phyloP scores from a whole-genome alignment of 1,140 invertebrate genomes.

The Caenorhabditis latens region DNA sequence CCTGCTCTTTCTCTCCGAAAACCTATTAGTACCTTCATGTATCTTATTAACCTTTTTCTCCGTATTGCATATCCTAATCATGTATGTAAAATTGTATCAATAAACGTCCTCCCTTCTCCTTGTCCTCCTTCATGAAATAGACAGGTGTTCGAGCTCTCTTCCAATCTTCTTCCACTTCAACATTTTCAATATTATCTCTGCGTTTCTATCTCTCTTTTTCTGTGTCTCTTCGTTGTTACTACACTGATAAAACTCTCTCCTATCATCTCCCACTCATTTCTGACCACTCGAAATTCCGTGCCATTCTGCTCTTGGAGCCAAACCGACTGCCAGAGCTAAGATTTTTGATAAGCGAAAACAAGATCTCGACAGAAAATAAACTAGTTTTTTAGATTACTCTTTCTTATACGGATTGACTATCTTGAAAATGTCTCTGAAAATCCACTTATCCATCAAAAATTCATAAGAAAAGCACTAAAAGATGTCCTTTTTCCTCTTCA shows the following conservation, averaged over 20 bases:
- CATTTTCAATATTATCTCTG: slow-evolving; percentile 10
- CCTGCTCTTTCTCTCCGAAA: background rate
- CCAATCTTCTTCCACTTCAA: background rate
- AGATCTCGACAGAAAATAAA: background rate
- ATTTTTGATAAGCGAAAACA: slow-evolving; percentile 8
- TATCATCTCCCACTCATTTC: slow-evolving; percentile 9
- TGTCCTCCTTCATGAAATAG: background rate
- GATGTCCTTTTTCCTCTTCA: slow-evolving; percentile 36
- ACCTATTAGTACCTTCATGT: slow-evolving; percentile 16
- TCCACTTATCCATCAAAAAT: slow-evolving; percentile 45
- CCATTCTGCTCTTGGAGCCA: slow-evolving; percentile 45
- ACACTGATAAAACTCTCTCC: slow-evolving; percentile 14
- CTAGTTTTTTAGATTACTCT: background rate
- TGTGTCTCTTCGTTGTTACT: background rate
- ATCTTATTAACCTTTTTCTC: slow-evolving; percentile 22
- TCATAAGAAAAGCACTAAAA: slow-evolving; percentile 48
- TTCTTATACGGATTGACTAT: background rate
- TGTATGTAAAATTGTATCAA: slow-evolving; percentile 54
- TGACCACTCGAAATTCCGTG: slow-evolving; percentile 54
- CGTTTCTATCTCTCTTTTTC: background rate
- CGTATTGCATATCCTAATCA: slow-evolving; percentile 11
- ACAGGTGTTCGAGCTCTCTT: slow-evolving; percentile 40
- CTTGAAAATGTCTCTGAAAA: background rate
- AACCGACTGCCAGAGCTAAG: background rate
- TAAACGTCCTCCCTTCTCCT: background rate